Base-by-base conservation (phyloP, 2,888 invertebrate species). In the Ptilodon capucinus region DNA sequence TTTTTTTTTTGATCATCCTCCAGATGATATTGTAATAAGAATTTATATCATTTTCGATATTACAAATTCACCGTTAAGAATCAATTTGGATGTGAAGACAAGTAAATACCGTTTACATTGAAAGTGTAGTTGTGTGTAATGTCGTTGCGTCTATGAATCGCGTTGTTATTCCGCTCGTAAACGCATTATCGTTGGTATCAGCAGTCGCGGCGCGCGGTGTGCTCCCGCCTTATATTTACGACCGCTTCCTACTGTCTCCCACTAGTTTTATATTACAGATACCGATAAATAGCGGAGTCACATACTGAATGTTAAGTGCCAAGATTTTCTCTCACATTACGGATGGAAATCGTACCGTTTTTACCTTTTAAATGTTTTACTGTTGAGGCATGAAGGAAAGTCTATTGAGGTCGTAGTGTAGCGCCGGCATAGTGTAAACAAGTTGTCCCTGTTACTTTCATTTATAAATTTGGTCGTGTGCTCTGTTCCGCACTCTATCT, bases 181-280 rank as follows among this genome's bases (percentile, higher is more conserved):
- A 66, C 51, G 21, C 47, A 51, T n/a, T n/a, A 57, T 23, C 5
- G 23, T 7, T 7, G 23, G 8, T 28, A 28, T 63, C 62, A 46
- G 57, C 43, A 44, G 9, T n/a, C 39, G 49, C 48, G 42, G 39
- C 43, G 42, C 32, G 19, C 57, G 54, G 46, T 54, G 48, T 40
- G 13, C 48, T 30, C n/a, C 43, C 21, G 41, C 54, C 51, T 66
- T 63, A 51, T 39, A 59, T 62, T 64, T 66, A 64, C 66, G 48
- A 58, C 62, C 43, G 42, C 47, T 46, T 48, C 40, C 51, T 54
- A 54, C 42, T 63, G 60, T 42, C 30, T 48, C 62, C 28, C 51
- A 51, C 42, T 56, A 40, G 36, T 50, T 32, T 44, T 42, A 54
- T 46, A 63, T 63, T 57, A 63, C 32, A 13, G 32, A 32, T 14